Evolutionary conservation across 2,888 invertebrate species (phyloP), one percentile per base, ranked within the genome.

Genomic region (Drosophila yooni): DNA sequence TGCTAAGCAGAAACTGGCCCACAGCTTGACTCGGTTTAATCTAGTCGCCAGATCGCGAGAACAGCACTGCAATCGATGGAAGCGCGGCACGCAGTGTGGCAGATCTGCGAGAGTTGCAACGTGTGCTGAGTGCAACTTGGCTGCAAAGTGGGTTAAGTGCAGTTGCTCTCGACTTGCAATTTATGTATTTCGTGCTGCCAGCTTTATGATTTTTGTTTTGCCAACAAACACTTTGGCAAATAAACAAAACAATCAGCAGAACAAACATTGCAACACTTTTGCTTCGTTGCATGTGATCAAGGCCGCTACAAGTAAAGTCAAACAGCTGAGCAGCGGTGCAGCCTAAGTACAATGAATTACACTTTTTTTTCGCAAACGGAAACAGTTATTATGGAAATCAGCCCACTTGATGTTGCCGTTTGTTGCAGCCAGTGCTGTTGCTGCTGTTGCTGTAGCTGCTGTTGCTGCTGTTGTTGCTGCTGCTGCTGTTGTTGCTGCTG

Each of bases 181-280:
- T 79, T 79, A 82, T 82, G 78, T 68, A 51, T 57, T 65, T 73
- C 82, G 82, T 82, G 78, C 66, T 79, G 78, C 66, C 82, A 82
- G 74, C 79, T 76, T 79, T 82, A 82, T 82, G 78, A 82, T 82
- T 79, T 46, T 52, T 82, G 79, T 69, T 78, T 56, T 72, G 59
- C 51, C 82, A 69, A 57, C 73, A 77, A 77, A 69, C 64, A 77
- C 66, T 69, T 66, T 70, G 62, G 48, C 86, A 76, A 88, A 76
- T 78, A 84, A 82, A 79, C 78, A 79, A 82, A 79, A 81, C 76
- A 77, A 77, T 76, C 87, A 90, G 83, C 82, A 88, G 76, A 85
- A 76, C 86, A 89, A 83, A 89, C 67, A 80, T 83, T 83, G 90
- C 89, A 88, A 89, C 88, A 88, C 83, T 76, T 79, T 57, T 60